Evolutionary conservation across 2,113 vertebrate species (phyloP).

Genomic region (Halichoerus grypus): DNA sequence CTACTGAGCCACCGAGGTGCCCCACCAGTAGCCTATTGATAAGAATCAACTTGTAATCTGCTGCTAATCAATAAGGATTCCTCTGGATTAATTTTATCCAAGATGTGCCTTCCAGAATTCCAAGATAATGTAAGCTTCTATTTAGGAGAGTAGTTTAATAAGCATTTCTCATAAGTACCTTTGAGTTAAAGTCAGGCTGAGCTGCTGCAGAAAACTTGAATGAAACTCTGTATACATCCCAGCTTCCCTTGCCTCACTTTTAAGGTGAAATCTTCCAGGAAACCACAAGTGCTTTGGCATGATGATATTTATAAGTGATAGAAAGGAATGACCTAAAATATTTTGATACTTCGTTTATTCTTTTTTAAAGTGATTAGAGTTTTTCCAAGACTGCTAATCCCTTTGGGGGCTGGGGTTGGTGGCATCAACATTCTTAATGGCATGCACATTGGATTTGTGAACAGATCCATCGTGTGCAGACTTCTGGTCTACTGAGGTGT

Average conservation of each 20-base stretch:
- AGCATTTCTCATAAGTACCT: background rate
- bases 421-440: background rate
- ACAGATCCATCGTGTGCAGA: constrained; percentile 30
- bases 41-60: constrained; percentile 22
- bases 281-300: background rate
- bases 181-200: background rate
- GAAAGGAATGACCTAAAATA: constrained; percentile 19
- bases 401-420: background rate
- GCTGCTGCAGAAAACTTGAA: background rate
- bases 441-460: background rate
- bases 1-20: background rate
- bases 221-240: background rate
- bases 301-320: constrained; percentile 7
- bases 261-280: constrained; percentile 12
- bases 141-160: background rate
- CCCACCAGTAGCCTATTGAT: constrained; percentile 8
- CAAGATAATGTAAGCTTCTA: background rate
- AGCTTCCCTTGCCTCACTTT: background rate
- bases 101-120: constrained; percentile 33
- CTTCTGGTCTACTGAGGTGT: constrained; percentile 42
- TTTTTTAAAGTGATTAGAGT: constrained; percentile 49
- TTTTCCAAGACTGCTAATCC: constrained; percentile 1
- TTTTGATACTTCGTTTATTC: constrained; percentile 48
- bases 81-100: constrained; percentile 9
- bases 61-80: constrained; percentile 44